Evolutionary conservation across 2,113 vertebrate genomes (phyloP), one percentile per base, ranked within the genome.

Genomic region (Dolichallabes microphthalmus): DNA sequence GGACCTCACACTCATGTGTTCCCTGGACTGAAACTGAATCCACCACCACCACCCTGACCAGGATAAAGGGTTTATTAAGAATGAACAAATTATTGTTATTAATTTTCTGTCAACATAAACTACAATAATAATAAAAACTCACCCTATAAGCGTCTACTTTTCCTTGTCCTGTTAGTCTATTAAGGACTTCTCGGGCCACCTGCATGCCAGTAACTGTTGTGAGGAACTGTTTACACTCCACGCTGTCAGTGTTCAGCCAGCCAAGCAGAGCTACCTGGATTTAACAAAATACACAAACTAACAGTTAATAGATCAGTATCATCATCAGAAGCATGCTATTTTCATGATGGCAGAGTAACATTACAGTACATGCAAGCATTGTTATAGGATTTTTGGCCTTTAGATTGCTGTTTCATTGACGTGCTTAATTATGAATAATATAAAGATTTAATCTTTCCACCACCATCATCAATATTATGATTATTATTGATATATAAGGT

Each of bases 91-190:
- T 14, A 76, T n/a, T 52, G n/a, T 4, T 30, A 6, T 57, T 55
- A 5, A 57, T 39, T 20, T 55, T 80, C 57, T 45, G 30, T 20
- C 50, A 45, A 25, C 15, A 61, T 17, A 50, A 60, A 76, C 13
- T 27, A 57, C 50, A 76, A 52, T 52, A 64, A 61, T 52, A 52
- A 75, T 4, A 77, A 2, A 11, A 45, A 52, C 71, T 86, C 64
- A 93, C 94, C 93, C 92, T 94, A 88, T 90, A 94, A 0, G 86
- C 80, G n/a, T 95, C 92, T 82, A 95, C 90, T 79, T 89, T 69
- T 77, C 89, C 89, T 91, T 92, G 93, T 2, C 92, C 91, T 0
- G 93, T 92, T 81, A 95, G 27, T 53, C 92, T 89, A 78, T 92
- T 91, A 32, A 93, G 88, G 55, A 95, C 84, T 87, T 94, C 92